These are phyloP conservation scores for Chaunax sp. DNA, from an alignment of 2,797 vertebrate species.

Conservation along the genomic window DNA sequence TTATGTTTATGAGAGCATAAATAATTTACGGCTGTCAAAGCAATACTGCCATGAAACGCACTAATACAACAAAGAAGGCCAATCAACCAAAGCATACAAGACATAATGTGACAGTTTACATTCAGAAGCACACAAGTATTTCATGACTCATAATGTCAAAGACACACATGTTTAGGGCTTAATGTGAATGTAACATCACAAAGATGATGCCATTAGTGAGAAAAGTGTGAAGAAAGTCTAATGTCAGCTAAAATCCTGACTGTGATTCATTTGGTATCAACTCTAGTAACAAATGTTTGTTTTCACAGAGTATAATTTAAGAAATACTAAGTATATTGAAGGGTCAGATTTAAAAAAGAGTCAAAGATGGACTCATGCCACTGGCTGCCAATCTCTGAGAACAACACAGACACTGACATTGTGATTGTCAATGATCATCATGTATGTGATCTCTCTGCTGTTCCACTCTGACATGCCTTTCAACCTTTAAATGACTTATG, in stretches of 20 bases:
- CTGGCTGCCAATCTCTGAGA: constrained; percentile 12
- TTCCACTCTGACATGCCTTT: constrained; percentile 20
- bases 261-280: no score
- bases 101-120: constrained; percentile 39
- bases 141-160: constrained; percentile 46
- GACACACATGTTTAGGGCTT: constrained; percentile 2
- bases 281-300: no score
- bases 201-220: background rate
- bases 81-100: constrained; percentile 16
- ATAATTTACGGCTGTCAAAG: no score
- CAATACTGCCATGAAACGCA: no score
- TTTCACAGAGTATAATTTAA: no score
- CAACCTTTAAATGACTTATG: constrained; percentile 51
- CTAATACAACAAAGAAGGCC: background rate
- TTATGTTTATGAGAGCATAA: no score
- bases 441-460: constrained; percentile 3
- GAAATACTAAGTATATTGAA: background rate
- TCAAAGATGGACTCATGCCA: constrained; percentile 17
- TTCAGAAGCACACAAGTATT: constrained; percentile 19
- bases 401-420: background rate
- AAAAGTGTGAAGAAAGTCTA: no score
- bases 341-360: constrained; percentile 3
- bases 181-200: background rate
- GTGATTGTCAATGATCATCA: constrained; percentile 23
- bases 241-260: no score